Conservation (phyloP, 2,797 vertebrate genomes). For the Urosaurus nigricauda region DNA sequence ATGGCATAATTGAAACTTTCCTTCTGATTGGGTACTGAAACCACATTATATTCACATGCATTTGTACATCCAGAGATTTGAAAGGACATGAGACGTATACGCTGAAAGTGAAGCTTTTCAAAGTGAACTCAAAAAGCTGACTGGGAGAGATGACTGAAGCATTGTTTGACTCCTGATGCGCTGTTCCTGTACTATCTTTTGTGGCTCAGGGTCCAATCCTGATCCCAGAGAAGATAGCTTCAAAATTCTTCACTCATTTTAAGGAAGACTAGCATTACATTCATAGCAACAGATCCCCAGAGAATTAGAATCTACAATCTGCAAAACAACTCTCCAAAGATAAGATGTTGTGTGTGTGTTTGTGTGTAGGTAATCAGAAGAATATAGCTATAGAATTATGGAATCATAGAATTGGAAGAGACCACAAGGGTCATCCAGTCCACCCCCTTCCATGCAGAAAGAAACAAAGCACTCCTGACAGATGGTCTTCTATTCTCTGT, state of each 20-base stretch:
- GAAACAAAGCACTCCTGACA: no score
- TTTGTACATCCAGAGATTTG: slow-evolving; percentile 38
- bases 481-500: no score
- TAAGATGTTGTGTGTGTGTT: no score
- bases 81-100: neutral
- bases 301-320: neutral
- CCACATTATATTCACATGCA: slow-evolving; percentile 35
- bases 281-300: neutral
- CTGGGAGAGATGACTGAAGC: slow-evolving; percentile 18
- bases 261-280: slow-evolving; percentile 5
- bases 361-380: no score
- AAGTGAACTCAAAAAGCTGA: slow-evolving; percentile 14
- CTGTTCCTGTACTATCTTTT: neutral
- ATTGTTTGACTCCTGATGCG: neutral
- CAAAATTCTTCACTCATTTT: slow-evolving; percentile 25
- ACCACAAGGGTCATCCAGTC: no score
- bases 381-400: no score
- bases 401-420: no score
- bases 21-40: slow-evolving; percentile 33
- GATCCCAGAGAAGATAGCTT: neutral
- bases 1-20: slow-evolving; percentile 53
- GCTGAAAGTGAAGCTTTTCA: slow-evolving; percentile 36
- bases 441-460: no score
- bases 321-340: neutral
- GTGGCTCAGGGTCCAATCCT: slow-evolving; percentile 3